phyloP scores from a whole-genome alignment of 2,113 vertebrate species.

The Terrapene triunguis region DNA sequence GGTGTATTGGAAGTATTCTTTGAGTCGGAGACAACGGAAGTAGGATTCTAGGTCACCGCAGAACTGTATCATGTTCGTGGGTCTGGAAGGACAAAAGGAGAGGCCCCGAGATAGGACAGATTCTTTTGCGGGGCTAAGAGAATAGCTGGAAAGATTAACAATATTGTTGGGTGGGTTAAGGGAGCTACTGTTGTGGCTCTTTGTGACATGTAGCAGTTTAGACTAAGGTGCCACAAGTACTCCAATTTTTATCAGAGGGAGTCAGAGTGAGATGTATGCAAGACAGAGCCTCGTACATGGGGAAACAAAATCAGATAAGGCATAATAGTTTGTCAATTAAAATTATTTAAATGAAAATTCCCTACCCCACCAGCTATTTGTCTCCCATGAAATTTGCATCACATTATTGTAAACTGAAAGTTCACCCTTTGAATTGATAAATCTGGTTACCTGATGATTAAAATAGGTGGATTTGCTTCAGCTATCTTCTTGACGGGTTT shows the following conservation, averaged over 20 bases:
- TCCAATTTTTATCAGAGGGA: background rate
- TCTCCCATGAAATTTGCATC: slow-evolving; percentile 1
- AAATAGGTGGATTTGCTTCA: slow-evolving; percentile 35
- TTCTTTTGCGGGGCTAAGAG: too few relatives aligned
- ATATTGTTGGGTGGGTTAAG: too few relatives aligned
- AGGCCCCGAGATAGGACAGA: too few relatives aligned
- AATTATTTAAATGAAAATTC: slow-evolving; percentile 16
- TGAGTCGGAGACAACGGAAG: too few relatives aligned
- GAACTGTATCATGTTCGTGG: too few relatives aligned
- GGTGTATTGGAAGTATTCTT: too few relatives aligned
- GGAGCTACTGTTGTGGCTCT: too few relatives aligned
- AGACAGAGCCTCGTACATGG: background rate
- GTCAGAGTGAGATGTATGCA: background rate
- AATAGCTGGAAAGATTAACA: too few relatives aligned
- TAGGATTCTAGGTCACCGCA: too few relatives aligned
- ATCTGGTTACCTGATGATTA: slow-evolving; percentile 37
- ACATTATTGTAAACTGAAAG: slow-evolving; percentile 41
- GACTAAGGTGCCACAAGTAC: too few relatives aligned
- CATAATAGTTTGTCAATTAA: background rate
- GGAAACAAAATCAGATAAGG: background rate
- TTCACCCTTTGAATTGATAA: slow-evolving; percentile 42
- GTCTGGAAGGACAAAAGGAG: too few relatives aligned
- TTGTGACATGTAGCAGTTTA: too few relatives aligned
- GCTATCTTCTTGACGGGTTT: slow-evolving; percentile 47
- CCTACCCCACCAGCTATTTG: slow-evolving; percentile 13